phyloP scores from a whole-genome alignment of 2,113 vertebrate genomes.

The Neolamprologus ventralis region DNA sequence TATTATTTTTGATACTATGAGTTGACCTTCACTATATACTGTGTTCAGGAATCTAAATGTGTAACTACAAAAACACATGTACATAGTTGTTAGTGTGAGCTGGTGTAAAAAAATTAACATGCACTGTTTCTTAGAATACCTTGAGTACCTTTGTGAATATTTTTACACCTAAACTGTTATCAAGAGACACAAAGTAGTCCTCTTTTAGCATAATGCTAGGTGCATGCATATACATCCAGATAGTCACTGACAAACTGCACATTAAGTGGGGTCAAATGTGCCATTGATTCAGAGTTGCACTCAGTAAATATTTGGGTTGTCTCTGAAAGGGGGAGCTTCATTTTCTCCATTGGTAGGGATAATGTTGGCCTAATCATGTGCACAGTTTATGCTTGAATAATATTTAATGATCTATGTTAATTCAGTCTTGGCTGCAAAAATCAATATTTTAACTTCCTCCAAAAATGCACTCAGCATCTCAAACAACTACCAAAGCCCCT shows the following conservation, averaged over 20 bases:
- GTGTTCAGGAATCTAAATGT: background rate
- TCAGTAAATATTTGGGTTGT: conserved; percentile 24
- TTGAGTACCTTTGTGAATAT: background rate
- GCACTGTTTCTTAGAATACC: background rate
- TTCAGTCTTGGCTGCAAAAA: conserved; percentile 29
- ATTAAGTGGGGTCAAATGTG: background rate
- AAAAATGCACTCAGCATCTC: conserved; percentile 25
- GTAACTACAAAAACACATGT: background rate
- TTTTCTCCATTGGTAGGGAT: conserved; percentile 37
- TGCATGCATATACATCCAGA: background rate
- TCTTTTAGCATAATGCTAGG: background rate
- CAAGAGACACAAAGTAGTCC: background rate
- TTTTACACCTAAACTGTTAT: background rate
- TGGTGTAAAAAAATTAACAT: background rate
- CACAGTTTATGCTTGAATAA: conserved; percentile 22
- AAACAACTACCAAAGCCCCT: background rate
- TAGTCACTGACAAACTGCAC: background rate
- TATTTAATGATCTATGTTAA: conserved; percentile 52
- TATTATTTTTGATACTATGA: background rate
- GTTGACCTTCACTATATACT: background rate
- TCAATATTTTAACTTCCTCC: conserved; percentile 31
- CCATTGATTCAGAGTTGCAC: background rate
- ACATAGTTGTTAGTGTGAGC: background rate
- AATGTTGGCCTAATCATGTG: conserved; percentile 4
- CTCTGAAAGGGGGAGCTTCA: conserved; percentile 14